Evolutionary conservation across 2,888 invertebrate species (phyloP).

Genomic region (Tetragonula carbonaria): DNA sequence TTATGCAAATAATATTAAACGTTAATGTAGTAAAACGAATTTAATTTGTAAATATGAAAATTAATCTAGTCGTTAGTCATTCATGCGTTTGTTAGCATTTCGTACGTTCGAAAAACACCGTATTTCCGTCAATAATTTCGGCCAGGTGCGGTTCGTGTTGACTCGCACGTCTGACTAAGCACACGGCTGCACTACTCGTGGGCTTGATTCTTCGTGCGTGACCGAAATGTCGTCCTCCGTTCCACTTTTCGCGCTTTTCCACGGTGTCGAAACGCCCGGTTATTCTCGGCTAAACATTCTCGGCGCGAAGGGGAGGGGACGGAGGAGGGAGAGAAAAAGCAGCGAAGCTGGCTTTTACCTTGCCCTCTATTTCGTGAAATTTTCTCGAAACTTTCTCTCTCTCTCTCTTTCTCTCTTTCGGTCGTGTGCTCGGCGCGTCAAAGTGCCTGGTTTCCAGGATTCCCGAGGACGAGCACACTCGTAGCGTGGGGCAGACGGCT

Average conservation of each 20-base stretch:
- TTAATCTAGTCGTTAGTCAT: not conserved
- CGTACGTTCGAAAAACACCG: not conserved
- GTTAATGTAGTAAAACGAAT: no score
- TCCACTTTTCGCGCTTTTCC: slow-evolving; percentile 9
- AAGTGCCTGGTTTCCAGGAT: not conserved
- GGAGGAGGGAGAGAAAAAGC: not conserved
- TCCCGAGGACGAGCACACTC: not conserved
- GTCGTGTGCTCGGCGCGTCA: not conserved
- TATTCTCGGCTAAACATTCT: not conserved
- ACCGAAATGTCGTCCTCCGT: slow-evolving; percentile 13
- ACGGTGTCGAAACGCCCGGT: not conserved
- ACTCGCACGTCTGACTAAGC: not conserved
- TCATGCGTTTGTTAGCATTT: not conserved
- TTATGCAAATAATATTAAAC: no score
- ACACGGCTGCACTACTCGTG: not conserved
- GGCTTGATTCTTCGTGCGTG: not conserved
- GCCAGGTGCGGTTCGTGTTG: no score
- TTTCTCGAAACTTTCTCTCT: slow-evolving; percentile 1
- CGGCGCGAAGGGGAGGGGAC: not conserved
- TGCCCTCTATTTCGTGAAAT: not conserved
- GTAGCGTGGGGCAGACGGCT: not conserved
- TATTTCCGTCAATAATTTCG: not conserved
- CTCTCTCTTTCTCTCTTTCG: no score
- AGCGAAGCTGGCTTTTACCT: not conserved
- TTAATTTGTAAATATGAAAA: no score